A percentile compares a stretch with the other conserved stretches of the same genome.
Conservation (phyloP, 2,888 invertebrate genomes). For the Lacanobia oleracea region DNA sequence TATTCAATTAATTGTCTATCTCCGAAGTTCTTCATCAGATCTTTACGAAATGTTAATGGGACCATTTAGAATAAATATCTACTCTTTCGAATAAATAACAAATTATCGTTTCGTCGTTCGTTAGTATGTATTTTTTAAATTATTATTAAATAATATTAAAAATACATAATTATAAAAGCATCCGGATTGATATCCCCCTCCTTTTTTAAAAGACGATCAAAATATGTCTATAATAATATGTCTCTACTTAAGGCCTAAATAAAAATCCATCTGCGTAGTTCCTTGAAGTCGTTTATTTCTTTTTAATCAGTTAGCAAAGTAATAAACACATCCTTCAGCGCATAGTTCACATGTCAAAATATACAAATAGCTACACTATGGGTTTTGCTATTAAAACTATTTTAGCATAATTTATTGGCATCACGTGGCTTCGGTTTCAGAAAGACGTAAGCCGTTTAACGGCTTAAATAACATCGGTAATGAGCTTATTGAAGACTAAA, state of each 20-base stretch:
- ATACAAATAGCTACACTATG: slow-evolving; percentile 25
- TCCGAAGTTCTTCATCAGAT: no score
- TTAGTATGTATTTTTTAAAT: no score
- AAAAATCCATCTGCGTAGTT: background rate
- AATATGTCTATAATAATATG: no score
- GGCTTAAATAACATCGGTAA: slow-evolving; percentile 47
- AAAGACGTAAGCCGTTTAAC: slow-evolving; percentile 47
- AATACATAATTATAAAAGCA: no score
- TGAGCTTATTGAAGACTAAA: slow-evolving; percentile 44
- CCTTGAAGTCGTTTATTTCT: background rate
- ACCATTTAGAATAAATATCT: no score
- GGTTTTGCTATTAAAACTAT: slow-evolving; percentile 50
- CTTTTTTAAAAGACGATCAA: no score
- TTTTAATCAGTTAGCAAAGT: background rate
- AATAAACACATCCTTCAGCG: slow-evolving; percentile 13
- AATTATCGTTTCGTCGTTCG: no score
- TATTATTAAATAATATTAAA: no score
- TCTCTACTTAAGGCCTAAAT: slow-evolving; percentile 7
- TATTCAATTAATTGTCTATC: no score
- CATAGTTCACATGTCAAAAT: slow-evolving; percentile 24
- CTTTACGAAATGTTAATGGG: no score
- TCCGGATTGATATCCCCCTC: no score
- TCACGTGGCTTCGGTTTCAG: slow-evolving; percentile 50
- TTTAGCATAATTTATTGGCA: slow-evolving; percentile 50
- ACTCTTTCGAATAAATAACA: no score